Evolutionary conservation across 2,113 vertebrate species (phyloP).

Genomic region (Pao palembangensis): DNA sequence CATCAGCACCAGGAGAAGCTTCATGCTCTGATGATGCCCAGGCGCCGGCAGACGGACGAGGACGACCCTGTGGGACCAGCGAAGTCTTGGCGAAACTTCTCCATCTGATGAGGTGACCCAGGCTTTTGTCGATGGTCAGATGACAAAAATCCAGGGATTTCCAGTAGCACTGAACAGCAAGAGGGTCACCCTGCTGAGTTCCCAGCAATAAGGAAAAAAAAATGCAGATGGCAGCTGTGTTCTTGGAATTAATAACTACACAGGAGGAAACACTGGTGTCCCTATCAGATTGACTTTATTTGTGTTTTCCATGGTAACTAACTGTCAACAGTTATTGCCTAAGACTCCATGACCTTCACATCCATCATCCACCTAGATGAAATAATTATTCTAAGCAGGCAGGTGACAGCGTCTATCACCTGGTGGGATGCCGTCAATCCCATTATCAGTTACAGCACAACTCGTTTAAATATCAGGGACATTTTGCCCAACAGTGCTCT

Average conservation of each 20-base stretch:
- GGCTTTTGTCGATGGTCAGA: not conserved
- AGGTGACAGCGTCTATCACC: constrained; percentile 42
- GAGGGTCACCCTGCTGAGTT: too few relatives aligned
- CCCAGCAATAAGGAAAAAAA: too few relatives aligned
- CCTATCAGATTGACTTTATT: constrained; percentile 65
- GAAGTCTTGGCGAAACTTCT: not conserved
- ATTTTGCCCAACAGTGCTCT: constrained; percentile 48
- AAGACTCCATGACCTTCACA: constrained; percentile 33
- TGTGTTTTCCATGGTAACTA: constrained; percentile 52
- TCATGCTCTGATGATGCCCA: constrained; percentile 2
- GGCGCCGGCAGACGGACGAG: not conserved
- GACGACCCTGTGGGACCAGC: not conserved
- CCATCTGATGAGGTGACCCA: not conserved
- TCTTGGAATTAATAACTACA: constrained; percentile 15
- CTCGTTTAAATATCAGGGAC: constrained; percentile 56
- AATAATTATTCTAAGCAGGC: constrained; percentile 39
- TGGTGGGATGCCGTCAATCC: constrained; percentile 55
- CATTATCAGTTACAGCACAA: constrained; percentile 57
- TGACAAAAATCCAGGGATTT: too few relatives aligned
- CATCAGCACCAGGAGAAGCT: not conserved
- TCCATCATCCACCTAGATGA: constrained; percentile 29
- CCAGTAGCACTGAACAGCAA: too few relatives aligned
- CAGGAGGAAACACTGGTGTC: constrained; percentile 24
- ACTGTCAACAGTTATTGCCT: constrained; percentile 49
- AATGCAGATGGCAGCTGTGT: not conserved